These are phyloP conservation scores for Craniophora ligustri DNA, from an alignment of 2,888 invertebrate genomes.

Conservation along the genomic window DNA sequence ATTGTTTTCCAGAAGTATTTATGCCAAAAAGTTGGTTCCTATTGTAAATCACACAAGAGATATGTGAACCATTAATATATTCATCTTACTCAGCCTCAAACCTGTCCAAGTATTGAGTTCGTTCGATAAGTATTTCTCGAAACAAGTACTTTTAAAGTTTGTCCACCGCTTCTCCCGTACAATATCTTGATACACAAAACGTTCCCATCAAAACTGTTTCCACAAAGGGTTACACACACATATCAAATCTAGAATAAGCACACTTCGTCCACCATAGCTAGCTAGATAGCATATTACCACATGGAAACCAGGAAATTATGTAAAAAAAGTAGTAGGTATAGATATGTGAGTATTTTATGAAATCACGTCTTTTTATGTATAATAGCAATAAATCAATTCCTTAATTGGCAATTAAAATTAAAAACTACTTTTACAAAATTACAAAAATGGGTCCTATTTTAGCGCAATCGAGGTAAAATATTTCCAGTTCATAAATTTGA, in stretches of 20 bases:
- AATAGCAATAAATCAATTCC: no score
- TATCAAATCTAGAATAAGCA: no score
- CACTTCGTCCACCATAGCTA: no score
- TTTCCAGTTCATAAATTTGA: slow-evolving; percentile 4
- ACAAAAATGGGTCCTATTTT: no score
- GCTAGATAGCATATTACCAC: no score
- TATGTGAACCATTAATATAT: slow-evolving; percentile 55
- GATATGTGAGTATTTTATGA: no score
- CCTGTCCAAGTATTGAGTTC: slow-evolving; percentile 51
- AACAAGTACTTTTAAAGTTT: slow-evolving; percentile 50
- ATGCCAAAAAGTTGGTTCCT: slow-evolving; percentile 55
- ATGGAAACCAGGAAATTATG: no score
- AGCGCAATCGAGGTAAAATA: not conserved
- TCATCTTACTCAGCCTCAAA: slow-evolving; percentile 46
- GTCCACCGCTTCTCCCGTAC: slow-evolving; percentile 8
- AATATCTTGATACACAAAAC: slow-evolving; percentile 1
- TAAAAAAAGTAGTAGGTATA: no score
- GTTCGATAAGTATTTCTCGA: slow-evolving; percentile 47
- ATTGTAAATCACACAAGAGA: slow-evolving; percentile 55
- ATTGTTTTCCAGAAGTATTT: slow-evolving; percentile 57
- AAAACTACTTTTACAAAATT: no score
- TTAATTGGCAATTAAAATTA: no score
- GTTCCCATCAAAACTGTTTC: no score
- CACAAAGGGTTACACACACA: no score
- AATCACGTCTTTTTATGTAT: not conserved